Base-by-base conservation (phyloP, 1,140 invertebrate genomes). In the Coelopa frigida region DNA sequence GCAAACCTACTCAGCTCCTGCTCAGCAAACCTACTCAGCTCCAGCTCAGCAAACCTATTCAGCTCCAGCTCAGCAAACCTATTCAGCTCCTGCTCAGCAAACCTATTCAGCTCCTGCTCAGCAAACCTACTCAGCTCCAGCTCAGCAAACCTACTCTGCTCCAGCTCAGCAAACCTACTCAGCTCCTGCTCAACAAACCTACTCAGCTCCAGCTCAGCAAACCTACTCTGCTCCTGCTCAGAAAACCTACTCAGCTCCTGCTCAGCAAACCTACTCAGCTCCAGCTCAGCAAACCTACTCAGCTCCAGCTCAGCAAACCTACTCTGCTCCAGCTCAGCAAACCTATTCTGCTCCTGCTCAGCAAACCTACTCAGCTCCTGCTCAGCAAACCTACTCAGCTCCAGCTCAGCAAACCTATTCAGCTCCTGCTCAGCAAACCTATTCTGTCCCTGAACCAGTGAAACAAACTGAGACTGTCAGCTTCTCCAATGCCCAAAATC, bases 1-100 rank as follows among this genome's bases (percentile, higher is more conserved):
- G 40, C 7, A 42, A 3, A 46, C 51, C 2, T 51, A 37, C 20
- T 17, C 45, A 3, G 57, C 54, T 11, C 50, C 58, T 0, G 54
- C n/a, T n/a, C n/a, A n/a, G n/a, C n/a, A n/a, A n/a, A n/a, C 48
- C 23, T 14, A 6, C 20, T 23, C 24, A 22, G 24, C 24, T 15
- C 4, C 15, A 12, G 6, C 37, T 22, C 20, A 39, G 14, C 37
- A 39, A 39, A 21, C 27, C 1, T 18, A 17, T 21, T 31, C 40
- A 6, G 24, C 40, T 21, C 17, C 36, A 32, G 17, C 26, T 5
- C n/a, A n/a, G n/a, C n/a, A n/a, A n/a, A n/a, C n/a, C n/a, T n/a
- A n/a, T n/a, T 21, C 20, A 12, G 11, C 42, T 6, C 7, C 21
- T 15, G 6, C 24, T 36, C 31, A 14, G 15, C 41, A 36, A 26